Conservation (phyloP, 2,797 vertebrate genomes). For the Merluccius polli region DNA sequence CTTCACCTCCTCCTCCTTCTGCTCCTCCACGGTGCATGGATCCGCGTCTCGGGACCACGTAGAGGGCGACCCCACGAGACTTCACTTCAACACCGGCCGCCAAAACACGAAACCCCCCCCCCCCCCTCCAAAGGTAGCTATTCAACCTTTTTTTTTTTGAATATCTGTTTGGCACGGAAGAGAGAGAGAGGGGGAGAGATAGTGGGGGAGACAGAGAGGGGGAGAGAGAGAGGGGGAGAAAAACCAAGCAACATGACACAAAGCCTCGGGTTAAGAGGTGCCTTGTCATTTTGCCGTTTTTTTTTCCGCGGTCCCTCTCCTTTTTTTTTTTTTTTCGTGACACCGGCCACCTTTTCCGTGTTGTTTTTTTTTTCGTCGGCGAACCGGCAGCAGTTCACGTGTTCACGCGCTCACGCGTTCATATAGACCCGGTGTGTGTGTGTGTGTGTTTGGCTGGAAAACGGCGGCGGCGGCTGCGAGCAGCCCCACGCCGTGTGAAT, state of each 20-base stretch:
- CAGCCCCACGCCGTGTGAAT: constrained; percentile 36
- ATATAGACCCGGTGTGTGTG: too few relatives aligned
- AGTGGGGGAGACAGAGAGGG: background rate
- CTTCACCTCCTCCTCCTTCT: constrained; percentile 25
- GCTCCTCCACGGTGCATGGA: constrained; percentile 75
- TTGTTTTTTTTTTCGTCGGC: constrained; percentile 1
- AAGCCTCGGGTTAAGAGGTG: constrained; percentile 88
- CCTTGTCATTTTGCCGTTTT: constrained; percentile 78
- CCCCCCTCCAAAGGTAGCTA: constrained; percentile 77
- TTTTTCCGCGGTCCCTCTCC: constrained; percentile 58
- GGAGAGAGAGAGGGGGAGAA: constrained; percentile 5
- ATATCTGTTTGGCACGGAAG: constrained; percentile 43
- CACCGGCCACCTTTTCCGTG: constrained; percentile 49
- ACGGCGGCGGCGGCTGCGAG: constrained; percentile 36
- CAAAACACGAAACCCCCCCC: too few relatives aligned
- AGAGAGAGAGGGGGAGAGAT: constrained; percentile 5
- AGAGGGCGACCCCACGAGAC: constrained; percentile 75
- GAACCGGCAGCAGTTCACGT: constrained; percentile 51
- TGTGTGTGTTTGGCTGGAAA: too few relatives aligned
- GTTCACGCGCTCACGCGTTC: too few relatives aligned
- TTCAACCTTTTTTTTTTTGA: constrained; percentile 71
- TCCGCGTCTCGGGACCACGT: constrained; percentile 73
- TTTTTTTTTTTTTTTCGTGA: too few relatives aligned
- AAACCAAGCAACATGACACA: constrained; percentile 72
- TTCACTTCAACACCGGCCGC: too few relatives aligned